phyloP scores from a whole-genome alignment of 2,888 invertebrate species.

The Colostygia pectinataria region DNA sequence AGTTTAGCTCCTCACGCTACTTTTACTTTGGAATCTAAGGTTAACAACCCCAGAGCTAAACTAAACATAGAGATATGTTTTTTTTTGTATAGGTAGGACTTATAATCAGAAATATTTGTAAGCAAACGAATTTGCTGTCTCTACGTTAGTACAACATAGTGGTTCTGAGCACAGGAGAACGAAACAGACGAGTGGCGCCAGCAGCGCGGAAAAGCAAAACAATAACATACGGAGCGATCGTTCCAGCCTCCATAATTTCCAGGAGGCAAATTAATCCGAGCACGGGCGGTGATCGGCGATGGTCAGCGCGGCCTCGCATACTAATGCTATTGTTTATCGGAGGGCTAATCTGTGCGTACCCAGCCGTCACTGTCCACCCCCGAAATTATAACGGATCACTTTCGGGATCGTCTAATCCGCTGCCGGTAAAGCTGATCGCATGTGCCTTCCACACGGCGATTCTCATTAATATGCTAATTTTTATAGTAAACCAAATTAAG shows the following conservation, averaged over 20 bases:
- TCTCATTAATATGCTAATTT: conserved; percentile 37
- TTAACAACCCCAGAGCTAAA: too few species aligned
- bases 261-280: conserved; percentile 81
- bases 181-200: conserved; percentile 43
- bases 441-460: conserved; percentile 37
- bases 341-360: conserved; percentile 81
- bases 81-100: too few species aligned
- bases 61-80: too few species aligned
- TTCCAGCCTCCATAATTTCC: conserved; percentile 74
- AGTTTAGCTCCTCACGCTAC: too few species aligned
- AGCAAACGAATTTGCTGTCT: too few species aligned
- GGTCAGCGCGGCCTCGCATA: conserved; percentile 81
- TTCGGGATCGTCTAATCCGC: conserved; percentile 74
- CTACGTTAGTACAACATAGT: too few species aligned
- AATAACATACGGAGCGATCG: conserved; percentile 64
- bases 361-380: conserved; percentile 80
- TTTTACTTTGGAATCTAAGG: too few species aligned
- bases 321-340: conserved; percentile 83
- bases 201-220: conserved; percentile 63
- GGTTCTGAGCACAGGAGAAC: too few species aligned
- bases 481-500: conserved; percentile 35
- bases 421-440: conserved; percentile 50
- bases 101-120: too few species aligned
- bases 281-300: conserved; percentile 77
- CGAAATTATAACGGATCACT: conserved; percentile 81